Conservation (phyloP, 2,797 vertebrate genomes). For the Champsocephalus esox region DNA sequence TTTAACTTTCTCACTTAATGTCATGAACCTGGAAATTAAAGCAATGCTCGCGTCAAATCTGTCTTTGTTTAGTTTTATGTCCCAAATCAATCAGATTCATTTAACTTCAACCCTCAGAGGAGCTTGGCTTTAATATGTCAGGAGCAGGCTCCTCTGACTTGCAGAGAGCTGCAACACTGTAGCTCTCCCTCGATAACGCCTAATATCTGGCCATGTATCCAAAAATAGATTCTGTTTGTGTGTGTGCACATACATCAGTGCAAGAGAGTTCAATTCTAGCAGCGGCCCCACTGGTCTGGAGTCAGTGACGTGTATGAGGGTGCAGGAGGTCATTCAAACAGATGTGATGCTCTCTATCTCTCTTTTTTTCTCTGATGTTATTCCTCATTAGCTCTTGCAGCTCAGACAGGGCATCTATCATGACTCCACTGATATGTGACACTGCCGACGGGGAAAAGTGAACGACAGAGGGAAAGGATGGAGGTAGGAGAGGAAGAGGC, state of each 20-base stretch:
- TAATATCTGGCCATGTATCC: conserved; percentile 27
- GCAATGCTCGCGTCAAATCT: not conserved
- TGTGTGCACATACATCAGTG: not conserved
- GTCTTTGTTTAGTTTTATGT: not conserved
- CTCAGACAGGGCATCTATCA: conserved; percentile 30
- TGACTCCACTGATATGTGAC: conserved; percentile 22
- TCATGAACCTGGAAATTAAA: not conserved
- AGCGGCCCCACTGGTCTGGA: conserved; percentile 29
- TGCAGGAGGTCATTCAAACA: conserved; percentile 36
- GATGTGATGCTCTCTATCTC: conserved; percentile 12
- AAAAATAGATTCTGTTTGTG: conserved; percentile 42
- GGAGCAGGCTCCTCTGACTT: not conserved
- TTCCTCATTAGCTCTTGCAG: conserved; percentile 26
- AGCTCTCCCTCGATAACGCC: conserved; percentile 14
- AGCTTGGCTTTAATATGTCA: not conserved
- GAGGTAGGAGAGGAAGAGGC: not conserved
- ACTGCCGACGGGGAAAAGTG: not conserved
- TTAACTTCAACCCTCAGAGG: not conserved
- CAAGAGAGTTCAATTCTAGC: conserved; percentile 23
- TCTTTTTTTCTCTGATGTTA: conserved; percentile 17
- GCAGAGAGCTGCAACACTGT: conserved; percentile 3
- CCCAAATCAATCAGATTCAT: not conserved
- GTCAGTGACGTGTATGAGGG: conserved; percentile 29
- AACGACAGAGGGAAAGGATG: conserved; percentile 1
- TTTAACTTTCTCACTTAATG: not conserved